Evolutionary conservation across 2,113 vertebrate species (phyloP).

Genomic region (Protobothrops flavoviridis): DNA sequence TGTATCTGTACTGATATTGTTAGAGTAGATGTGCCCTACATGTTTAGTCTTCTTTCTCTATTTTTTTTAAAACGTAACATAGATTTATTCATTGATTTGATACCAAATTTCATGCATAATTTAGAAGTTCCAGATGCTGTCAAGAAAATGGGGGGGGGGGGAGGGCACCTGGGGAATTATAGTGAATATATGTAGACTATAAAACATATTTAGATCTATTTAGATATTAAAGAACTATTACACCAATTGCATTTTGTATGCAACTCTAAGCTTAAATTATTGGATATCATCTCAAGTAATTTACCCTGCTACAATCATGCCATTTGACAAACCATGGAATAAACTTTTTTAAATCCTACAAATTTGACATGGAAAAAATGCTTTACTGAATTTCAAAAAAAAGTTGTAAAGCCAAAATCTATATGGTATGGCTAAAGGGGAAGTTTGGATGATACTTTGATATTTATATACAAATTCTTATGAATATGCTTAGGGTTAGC

Average conservation of each 20-base stretch:
- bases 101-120: not conserved
- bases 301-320: not conserved
- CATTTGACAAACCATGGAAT: conserved; percentile 16
- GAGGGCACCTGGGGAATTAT: not conserved
- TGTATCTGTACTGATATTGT: not conserved
- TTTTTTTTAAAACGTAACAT: not conserved
- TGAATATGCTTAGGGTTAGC: not conserved
- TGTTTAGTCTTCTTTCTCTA: not conserved
- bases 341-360: not conserved
- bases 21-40: not conserved
- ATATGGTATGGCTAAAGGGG: not conserved
- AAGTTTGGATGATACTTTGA: not conserved
- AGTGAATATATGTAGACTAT: not conserved
- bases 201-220: not conserved
- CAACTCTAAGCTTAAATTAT: conserved; percentile 28
- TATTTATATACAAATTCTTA: not conserved
- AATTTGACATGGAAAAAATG: not conserved
- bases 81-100: not conserved
- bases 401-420: not conserved
- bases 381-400: not conserved
- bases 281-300: not conserved
- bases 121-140: not conserved
- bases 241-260: conserved; percentile 24
- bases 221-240: not conserved
- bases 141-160: not conserved